Evolutionary conservation across 2,888 invertebrate species (phyloP).

Genomic region (Pristionchus mayeri): DNA sequence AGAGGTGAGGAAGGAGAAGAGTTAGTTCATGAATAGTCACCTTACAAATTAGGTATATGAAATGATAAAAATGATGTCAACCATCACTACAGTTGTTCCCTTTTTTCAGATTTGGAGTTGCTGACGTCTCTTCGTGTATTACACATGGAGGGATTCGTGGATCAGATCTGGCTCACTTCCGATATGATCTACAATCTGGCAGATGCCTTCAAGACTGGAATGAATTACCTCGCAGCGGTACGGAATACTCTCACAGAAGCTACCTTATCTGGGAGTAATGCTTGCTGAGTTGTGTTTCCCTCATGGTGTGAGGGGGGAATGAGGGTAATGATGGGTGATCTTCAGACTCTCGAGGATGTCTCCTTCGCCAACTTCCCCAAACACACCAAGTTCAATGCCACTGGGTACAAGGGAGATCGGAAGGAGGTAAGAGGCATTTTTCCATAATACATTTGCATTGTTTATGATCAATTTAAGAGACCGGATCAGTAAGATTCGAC

Average conservation of each 20-base stretch:
- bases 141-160: slow-evolving; percentile 22
- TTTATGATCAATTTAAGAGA: too few relatives aligned
- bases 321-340: background rate
- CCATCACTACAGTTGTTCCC: background rate
- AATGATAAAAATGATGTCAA: too few relatives aligned
- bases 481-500: too few relatives aligned
- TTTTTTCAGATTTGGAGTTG: background rate
- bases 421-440: too few relatives aligned
- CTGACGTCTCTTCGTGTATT: slow-evolving; percentile 1
- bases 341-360: slow-evolving; percentile 33
- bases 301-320: background rate
- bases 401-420: slow-evolving; percentile 22
- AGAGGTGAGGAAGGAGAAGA: background rate
- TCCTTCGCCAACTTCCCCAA: slow-evolving; percentile 23
- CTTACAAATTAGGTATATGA: background rate
- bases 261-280: too few relatives aligned
- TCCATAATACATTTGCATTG: too few relatives aligned
- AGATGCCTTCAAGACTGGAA: slow-evolving; percentile 4
- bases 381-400: slow-evolving; percentile 9
- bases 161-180: background rate
- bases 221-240: background rate
- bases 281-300: too few relatives aligned
- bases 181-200: background rate
- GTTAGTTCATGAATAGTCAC: background rate
- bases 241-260: too few relatives aligned